Evolutionary conservation across 2,888 invertebrate species (phyloP).

Genomic region (Agrotis exclamationis): DNA sequence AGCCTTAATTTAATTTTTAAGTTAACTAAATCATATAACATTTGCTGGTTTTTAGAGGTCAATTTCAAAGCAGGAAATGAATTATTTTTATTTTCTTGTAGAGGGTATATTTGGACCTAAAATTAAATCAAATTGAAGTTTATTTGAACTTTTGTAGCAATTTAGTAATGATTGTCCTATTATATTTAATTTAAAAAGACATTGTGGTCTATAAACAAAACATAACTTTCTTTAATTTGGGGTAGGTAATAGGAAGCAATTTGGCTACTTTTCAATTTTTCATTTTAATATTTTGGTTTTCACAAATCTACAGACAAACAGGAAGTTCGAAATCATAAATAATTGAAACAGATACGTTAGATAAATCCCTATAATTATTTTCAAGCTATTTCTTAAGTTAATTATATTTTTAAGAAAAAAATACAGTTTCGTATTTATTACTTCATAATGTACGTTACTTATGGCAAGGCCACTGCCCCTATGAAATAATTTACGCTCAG

Average conservation of each 20-base stretch:
- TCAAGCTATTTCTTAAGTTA: slow-evolving; percentile 50
- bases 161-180: slow-evolving; percentile 37
- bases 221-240: slow-evolving; percentile 42
- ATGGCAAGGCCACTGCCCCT: slow-evolving; percentile 86
- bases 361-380: slow-evolving; percentile 61
- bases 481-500: slow-evolving; percentile 89
- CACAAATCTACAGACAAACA: slow-evolving; percentile 22
- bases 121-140: neutral
- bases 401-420: slow-evolving; percentile 65
- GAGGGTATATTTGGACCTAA: neutral
- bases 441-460: slow-evolving; percentile 79
- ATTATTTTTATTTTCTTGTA: neutral
- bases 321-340: slow-evolving; percentile 57
- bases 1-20: neutral
- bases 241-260: slow-evolving; percentile 49
- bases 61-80: slow-evolving; percentile 10
- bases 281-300: slow-evolving; percentile 21
- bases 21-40: neutral
- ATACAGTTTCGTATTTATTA: slow-evolving; percentile 77
- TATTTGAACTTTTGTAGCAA: slow-evolving; percentile 16
- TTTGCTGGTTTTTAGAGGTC: neutral
- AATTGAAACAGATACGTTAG: slow-evolving; percentile 49
- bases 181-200: slow-evolving; percentile 39
- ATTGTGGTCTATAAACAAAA: slow-evolving; percentile 55
- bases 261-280: slow-evolving; percentile 14